Evolutionary conservation across 1,140 invertebrate genomes (phyloP).

Genomic region (Helicoverpa armigera): DNA sequence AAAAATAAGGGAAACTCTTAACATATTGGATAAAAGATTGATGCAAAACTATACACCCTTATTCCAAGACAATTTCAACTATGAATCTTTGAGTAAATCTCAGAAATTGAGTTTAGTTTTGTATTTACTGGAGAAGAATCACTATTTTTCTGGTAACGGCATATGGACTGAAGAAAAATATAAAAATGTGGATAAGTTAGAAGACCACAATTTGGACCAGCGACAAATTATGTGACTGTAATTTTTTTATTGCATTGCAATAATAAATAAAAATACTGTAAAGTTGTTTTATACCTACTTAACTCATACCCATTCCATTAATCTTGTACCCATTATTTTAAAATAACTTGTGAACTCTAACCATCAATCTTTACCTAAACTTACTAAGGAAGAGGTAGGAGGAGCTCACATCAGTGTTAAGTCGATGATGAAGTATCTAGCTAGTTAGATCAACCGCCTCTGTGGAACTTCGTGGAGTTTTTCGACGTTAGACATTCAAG

Average conservation of each 20-base stretch:
- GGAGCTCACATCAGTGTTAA: too few relatives aligned
- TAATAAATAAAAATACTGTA: too few relatives aligned
- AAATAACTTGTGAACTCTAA: not conserved
- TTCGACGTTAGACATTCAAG: too few relatives aligned
- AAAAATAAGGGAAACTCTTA: slow-evolving; percentile 73
- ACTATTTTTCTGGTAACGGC: slow-evolving; percentile 87
- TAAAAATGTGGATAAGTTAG: slow-evolving; percentile 55
- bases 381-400: too few relatives aligned
- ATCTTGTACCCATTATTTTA: not conserved
- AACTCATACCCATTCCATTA: too few relatives aligned
- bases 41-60: slow-evolving; percentile 56
- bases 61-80: slow-evolving; percentile 65
- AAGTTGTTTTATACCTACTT: too few relatives aligned
- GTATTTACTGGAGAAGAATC: slow-evolving; percentile 86
- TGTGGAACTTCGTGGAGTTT: too few relatives aligned
- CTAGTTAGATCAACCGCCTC: too few relatives aligned
- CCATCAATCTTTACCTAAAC: too few relatives aligned
- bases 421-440: too few relatives aligned
- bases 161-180: slow-evolving; percentile 82
- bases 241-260: too few relatives aligned
- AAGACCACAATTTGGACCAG: not conserved
- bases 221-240: too few relatives aligned
- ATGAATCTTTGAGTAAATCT: slow-evolving; percentile 68
- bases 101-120: slow-evolving; percentile 84
- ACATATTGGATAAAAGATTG: slow-evolving; percentile 65